Evolutionary conservation across 2,888 invertebrate genomes (phyloP).

Genomic region (Plemyria rubiginata): DNA sequence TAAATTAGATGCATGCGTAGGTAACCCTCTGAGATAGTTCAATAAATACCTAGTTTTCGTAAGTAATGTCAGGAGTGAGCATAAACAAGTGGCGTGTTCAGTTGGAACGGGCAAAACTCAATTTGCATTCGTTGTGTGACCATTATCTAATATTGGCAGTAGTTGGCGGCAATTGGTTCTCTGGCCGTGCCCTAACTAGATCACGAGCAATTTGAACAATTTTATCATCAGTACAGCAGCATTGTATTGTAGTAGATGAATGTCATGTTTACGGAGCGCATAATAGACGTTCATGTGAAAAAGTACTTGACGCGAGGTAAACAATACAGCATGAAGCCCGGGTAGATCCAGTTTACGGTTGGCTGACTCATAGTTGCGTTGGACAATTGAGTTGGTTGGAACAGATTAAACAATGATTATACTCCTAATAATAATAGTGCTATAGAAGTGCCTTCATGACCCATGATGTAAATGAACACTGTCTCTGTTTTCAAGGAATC

Average conservation of each 20-base stretch:
- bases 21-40: neutral
- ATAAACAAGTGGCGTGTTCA: slow-evolving; percentile 48
- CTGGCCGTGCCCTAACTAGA: slow-evolving; percentile 65
- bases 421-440: neutral
- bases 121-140: slow-evolving; percentile 77
- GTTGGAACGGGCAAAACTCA: slow-evolving; percentile 61
- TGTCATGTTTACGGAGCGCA: slow-evolving; percentile 54
- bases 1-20: no score
- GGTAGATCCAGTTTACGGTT: slow-evolving; percentile 22
- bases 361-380: slow-evolving; percentile 28
- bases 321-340: slow-evolving; percentile 37
- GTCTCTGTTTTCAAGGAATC: neutral
- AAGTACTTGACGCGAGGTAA: slow-evolving; percentile 47
- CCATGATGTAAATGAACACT: no score
- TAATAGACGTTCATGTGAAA: slow-evolving; percentile 60
- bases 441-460: neutral
- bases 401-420: slow-evolving; percentile 33
- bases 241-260: slow-evolving; percentile 60
- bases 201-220: slow-evolving; percentile 78
- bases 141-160: slow-evolving; percentile 81
- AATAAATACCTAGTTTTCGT: slow-evolving; percentile 3
- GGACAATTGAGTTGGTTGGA: slow-evolving; percentile 25
- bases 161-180: slow-evolving; percentile 66
- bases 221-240: slow-evolving; percentile 69
- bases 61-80: slow-evolving; percentile 36